Evolutionary conservation across 2,888 invertebrate species (phyloP).

Genomic region (Torymus aiolomorphi): DNA sequence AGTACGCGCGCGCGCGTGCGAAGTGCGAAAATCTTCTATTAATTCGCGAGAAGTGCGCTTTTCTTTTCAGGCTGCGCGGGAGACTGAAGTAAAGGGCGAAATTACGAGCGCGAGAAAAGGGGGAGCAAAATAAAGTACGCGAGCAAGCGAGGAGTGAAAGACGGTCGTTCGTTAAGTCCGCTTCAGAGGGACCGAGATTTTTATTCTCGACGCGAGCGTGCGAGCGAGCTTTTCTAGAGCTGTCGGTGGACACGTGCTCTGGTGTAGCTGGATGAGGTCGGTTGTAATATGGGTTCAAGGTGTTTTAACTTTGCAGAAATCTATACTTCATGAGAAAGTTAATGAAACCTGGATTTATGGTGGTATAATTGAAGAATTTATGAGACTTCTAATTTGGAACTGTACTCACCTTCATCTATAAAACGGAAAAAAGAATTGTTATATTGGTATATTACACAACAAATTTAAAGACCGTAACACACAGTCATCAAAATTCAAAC

Average conservation of each 20-base stretch:
- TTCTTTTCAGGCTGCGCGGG: too few relatives aligned
- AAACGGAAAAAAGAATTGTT: too few relatives aligned
- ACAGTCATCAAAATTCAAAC: too few relatives aligned
- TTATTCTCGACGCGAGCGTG: too few relatives aligned
- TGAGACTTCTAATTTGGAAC: too few relatives aligned
- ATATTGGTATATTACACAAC: too few relatives aligned
- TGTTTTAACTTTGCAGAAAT: not conserved
- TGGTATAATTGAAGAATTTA: too few relatives aligned
- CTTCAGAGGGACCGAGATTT: slow-evolving; percentile 9
- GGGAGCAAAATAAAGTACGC: slow-evolving; percentile 22
- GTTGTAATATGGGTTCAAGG: slow-evolving; percentile 15
- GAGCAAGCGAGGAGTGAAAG: slow-evolving; percentile 42
- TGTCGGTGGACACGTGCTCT: not conserved
- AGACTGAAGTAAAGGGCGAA: too few relatives aligned
- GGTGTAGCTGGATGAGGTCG: not conserved
- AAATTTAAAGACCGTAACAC: too few relatives aligned
- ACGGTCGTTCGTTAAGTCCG: slow-evolving; percentile 48
- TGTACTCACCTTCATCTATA: too few relatives aligned
- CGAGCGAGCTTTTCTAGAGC: too few relatives aligned
- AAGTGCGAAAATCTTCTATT: slow-evolving; percentile 15
- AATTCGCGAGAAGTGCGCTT: slow-evolving; percentile 29
- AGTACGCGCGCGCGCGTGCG: not conserved
- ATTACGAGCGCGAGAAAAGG: not conserved
- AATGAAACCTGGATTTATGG: too few relatives aligned
- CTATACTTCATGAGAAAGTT: not conserved